Evolutionary conservation across 1,140 invertebrate genomes (phyloP).

Genomic region (Trissolcus basalis): DNA sequence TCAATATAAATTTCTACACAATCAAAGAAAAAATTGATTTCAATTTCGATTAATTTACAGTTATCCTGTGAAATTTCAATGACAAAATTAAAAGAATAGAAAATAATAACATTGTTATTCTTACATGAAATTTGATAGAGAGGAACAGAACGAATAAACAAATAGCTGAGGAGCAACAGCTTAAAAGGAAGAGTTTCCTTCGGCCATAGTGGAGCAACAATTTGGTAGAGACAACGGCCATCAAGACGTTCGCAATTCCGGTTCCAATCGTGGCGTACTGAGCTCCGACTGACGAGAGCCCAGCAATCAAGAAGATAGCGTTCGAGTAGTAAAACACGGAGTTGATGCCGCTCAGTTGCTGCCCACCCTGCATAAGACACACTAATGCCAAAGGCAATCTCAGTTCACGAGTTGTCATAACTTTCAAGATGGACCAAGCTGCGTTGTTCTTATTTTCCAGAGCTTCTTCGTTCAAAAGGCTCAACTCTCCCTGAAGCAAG

Average conservation of each 20-base stretch:
- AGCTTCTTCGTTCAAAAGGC: constrained; percentile 74
- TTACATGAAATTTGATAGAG: constrained; percentile 79
- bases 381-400: constrained; percentile 83
- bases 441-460: constrained; percentile 63
- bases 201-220: constrained; percentile 79
- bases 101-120: constrained; percentile 51
- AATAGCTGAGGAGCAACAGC: constrained; percentile 75
- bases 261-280: constrained; percentile 85
- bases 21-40: no score
- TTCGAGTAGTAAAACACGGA: constrained; percentile 91
- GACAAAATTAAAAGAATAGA: no score
- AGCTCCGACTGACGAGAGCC: constrained; percentile 75
- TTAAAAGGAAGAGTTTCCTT: constrained; percentile 78
- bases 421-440: constrained; percentile 77
- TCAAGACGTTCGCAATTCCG: constrained; percentile 82
- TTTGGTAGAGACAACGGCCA: constrained; percentile 80
- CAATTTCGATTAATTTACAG: no score
- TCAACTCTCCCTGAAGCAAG: constrained; percentile 67
- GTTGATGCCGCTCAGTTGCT: constrained; percentile 83
- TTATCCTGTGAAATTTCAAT: no score
- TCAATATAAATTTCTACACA: no score
- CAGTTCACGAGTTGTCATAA: constrained; percentile 77
- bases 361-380: constrained; percentile 85
- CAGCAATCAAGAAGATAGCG: constrained; percentile 82
- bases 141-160: constrained; percentile 78